A percentile compares a stretch with the other conserved stretches of the same genome.
Evolutionary conservation across 1,140 invertebrate species (phyloP).

Genomic region (Planococcus citri): DNA sequence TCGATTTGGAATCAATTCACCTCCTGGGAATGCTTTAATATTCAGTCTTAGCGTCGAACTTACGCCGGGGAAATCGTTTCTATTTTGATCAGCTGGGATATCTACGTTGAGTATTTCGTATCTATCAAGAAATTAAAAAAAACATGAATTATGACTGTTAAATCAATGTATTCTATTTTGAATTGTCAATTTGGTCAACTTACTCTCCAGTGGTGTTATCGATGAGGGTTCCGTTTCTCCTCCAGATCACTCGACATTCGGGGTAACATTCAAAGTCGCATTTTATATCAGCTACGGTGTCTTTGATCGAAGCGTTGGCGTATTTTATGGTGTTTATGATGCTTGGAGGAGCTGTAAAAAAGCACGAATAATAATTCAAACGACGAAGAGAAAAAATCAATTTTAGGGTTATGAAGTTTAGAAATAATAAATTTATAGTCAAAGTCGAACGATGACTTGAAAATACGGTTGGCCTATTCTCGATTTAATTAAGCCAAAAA

Average conservation of each 20-base stretch:
- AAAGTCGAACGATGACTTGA: too few species aligned
- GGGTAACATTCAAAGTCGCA: constrained; percentile 45
- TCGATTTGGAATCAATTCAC: constrained; percentile 54
- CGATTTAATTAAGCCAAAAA: too few species aligned
- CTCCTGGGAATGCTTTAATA: constrained; percentile 63
- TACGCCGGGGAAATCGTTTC: constrained; percentile 75
- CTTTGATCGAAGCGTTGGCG: constrained; percentile 49
- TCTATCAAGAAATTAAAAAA: constrained; percentile 35
- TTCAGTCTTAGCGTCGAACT: constrained; percentile 70
- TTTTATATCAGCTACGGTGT: constrained; percentile 67
- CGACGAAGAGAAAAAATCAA: too few species aligned
- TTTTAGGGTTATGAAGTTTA: too few species aligned
- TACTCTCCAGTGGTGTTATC: background rate
- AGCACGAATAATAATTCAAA: too few species aligned
- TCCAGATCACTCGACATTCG: background rate
- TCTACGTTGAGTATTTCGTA: constrained; percentile 55
- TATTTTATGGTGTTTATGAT: constrained; percentile 67
- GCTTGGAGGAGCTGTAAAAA: constrained; percentile 54
- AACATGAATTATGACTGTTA: background rate
- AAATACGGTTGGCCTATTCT: too few species aligned
- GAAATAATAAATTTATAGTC: too few species aligned
- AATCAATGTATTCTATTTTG: too few species aligned
- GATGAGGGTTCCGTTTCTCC: background rate
- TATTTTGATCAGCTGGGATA: constrained; percentile 50
- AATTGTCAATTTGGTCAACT: too few species aligned